A percentile compares a stretch with the other conserved stretches of the same genome.
Conservation (phyloP, 2,888 invertebrate genomes). For the Serripes groenlandicus region DNA sequence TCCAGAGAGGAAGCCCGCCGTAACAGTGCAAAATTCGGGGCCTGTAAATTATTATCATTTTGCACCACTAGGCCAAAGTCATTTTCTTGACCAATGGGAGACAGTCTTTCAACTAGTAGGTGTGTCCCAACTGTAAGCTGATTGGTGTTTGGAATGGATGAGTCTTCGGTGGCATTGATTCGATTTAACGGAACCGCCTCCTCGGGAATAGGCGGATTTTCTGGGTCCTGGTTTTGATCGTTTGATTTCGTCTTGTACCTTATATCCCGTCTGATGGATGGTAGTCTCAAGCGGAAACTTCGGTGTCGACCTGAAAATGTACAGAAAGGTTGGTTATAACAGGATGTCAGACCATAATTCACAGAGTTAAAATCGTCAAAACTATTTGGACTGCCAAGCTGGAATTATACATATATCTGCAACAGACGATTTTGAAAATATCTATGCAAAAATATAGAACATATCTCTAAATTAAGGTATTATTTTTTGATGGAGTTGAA, state of each 20-base stretch:
- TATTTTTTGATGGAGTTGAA: too few relatives aligned
- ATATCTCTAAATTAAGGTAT: too few relatives aligned
- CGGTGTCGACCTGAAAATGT: slow-evolving; percentile 84
- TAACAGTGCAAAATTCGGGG: slow-evolving; percentile 48
- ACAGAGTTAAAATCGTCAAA: too few relatives aligned
- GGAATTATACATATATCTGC: too few relatives aligned
- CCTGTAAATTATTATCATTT: slow-evolving; percentile 57
- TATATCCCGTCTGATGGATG: slow-evolving; percentile 84
- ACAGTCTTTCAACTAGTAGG: slow-evolving; percentile 35
- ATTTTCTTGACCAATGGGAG: slow-evolving; percentile 52
- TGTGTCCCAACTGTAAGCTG: slow-evolving; percentile 34
- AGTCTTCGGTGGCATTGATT: slow-evolving; percentile 65
- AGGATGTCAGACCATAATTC: too few relatives aligned
- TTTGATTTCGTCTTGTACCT: slow-evolving; percentile 70
- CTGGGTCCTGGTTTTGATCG: slow-evolving; percentile 73
- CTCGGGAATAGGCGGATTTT: slow-evolving; percentile 77
- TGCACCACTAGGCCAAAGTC: slow-evolving; percentile 48
- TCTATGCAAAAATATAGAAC: too few relatives aligned
- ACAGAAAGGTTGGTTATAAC: too few relatives aligned
- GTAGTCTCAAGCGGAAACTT: slow-evolving; percentile 85
- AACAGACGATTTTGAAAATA: too few relatives aligned
- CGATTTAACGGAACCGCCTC: slow-evolving; percentile 80
- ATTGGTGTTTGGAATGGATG: slow-evolving; percentile 58
- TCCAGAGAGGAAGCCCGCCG: slow-evolving; percentile 74
- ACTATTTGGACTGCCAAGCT: too few relatives aligned